Conservation (phyloP, 2,797 vertebrate genomes). For the Sebastes minor region DNA sequence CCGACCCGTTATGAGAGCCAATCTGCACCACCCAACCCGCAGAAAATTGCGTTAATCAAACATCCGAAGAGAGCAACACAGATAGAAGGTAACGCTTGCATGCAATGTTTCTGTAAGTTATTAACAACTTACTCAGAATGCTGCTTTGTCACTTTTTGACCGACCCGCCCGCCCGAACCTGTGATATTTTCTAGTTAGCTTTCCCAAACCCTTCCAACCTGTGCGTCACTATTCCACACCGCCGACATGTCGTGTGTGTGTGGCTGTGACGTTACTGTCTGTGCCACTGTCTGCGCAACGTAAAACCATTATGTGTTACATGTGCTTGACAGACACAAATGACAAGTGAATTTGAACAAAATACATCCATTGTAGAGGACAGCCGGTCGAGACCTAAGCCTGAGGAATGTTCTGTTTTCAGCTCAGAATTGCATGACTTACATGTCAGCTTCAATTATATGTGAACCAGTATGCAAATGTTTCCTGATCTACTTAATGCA, state of each 20-base stretch:
- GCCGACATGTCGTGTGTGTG: neutral
- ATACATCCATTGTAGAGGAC: neutral
- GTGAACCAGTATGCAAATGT: constrained; percentile 45
- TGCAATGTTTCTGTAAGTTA: neutral
- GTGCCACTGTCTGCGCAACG: no score
- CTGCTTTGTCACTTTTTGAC: neutral
- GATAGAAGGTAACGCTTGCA: neutral
- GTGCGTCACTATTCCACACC: no score
- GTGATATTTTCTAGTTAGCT: neutral
- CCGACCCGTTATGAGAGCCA: neutral
- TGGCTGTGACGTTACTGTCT: neutral
- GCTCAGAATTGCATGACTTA: constrained; percentile 12
- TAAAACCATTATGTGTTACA: neutral
- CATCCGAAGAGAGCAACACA: neutral
- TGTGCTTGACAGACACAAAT: neutral
- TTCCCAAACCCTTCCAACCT: neutral
- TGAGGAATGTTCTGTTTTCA: constrained; percentile 1
- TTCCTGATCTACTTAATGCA: constrained; percentile 57
- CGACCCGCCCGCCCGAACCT: neutral
- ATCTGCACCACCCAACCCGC: neutral
- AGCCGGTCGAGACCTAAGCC: neutral
- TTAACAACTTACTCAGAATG: neutral
- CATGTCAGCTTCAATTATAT: constrained; percentile 36
- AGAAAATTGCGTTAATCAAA: neutral
- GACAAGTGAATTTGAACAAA: neutral